Evolutionary conservation across 2,113 vertebrate species (phyloP).

Genomic region (Anhinga anhinga): DNA sequence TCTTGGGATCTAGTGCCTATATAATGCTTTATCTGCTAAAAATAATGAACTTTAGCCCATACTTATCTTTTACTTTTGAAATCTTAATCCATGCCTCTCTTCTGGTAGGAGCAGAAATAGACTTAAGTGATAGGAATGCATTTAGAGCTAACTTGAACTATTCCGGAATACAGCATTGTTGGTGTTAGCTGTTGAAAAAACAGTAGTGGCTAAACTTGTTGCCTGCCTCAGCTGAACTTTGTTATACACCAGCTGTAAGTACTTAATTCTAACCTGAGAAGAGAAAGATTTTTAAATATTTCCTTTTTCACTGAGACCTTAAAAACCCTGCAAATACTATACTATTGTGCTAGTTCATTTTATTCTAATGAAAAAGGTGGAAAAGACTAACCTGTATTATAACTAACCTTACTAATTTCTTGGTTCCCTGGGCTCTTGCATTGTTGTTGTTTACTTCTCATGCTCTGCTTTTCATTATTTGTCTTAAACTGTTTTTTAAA

Average conservation of each 20-base stretch:
- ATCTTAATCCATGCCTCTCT: background rate
- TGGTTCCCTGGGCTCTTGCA: background rate
- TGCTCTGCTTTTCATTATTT: background rate
- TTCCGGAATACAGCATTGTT: background rate
- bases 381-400: background rate
- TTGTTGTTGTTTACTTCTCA: background rate
- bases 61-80: background rate
- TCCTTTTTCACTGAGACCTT: background rate
- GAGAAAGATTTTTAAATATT: background rate
- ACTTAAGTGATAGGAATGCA: background rate
- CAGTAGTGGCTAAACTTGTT: background rate
- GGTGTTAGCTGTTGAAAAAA: background rate
- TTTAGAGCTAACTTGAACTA: background rate
- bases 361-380: background rate
- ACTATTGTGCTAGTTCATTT: background rate
- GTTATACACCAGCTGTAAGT: background rate
- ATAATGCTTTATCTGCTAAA: background rate
- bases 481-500: background rate
- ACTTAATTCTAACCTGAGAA: background rate
- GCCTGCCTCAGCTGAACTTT: background rate
- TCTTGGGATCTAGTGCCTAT: background rate
- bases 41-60: background rate
- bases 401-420: background rate
- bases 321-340: background rate
- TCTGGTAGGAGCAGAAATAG: background rate